Base-by-base conservation (phyloP, 2,888 invertebrate genomes). In the Thecophora atra region DNA sequence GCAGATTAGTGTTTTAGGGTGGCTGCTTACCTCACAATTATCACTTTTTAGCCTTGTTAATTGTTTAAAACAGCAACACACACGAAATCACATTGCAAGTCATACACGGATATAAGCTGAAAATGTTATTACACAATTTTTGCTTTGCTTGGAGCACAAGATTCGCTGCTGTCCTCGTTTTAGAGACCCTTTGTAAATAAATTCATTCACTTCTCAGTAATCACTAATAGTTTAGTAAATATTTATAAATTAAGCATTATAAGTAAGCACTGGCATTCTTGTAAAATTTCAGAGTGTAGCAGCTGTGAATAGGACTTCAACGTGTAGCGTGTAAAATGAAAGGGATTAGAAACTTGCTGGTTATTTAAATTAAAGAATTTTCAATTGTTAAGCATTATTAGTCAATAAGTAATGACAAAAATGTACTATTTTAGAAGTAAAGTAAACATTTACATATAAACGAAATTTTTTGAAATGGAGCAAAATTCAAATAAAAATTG, bases 341-440 rank as follows among this genome's bases (percentile, higher is more conserved):
- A 26, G 28, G 28, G 58, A 62, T 69, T 60, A 60, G 47, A 60
- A 47, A 69, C 60, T 62, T 69, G 60, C 28, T 44, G 60, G 60
- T 44, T 69, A 44, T 28, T 30, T 44, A 69, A 28, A 47, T 51
- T 47, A 69, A 28, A 62, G 28, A 69, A 69, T 70, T 69, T 71
- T 44, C 51, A 28, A 71, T 66, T 71, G 71, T 71, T 71, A 71
- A 71, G 66, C 71, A 66, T 71, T 65, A 71, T 66, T 71, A 71
- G 58, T 26, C 24, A 24, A 47, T 71, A 71, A 71, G 58, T 54
- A 65, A 66, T 52, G 64, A 44, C 68, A 58, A 60, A 60, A 47
- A 69, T 69, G 69, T 69, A 69, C 60, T 60, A 69, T 69, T 69
- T 60, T 69, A 69, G 60, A 60, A 60, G 47, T 47, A 69, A 68